Evolutionary conservation across 1,140 invertebrate species (phyloP).

Genomic region (Polyergus mexicanus): DNA sequence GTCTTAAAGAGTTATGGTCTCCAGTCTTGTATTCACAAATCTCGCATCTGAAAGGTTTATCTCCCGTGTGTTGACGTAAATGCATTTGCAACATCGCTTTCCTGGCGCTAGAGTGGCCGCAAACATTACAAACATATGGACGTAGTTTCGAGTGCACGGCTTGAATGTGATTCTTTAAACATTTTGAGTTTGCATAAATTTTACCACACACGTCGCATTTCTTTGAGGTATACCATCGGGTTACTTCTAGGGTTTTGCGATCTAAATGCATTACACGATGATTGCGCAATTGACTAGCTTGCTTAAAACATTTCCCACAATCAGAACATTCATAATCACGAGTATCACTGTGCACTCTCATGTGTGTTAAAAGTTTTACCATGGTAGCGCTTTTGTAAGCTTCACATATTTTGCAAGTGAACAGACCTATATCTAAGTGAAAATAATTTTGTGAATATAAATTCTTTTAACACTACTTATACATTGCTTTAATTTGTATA

Average conservation of each 20-base stretch:
- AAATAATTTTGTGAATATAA: constrained; percentile 28
- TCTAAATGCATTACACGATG: constrained; percentile 88
- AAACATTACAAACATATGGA: constrained; percentile 92
- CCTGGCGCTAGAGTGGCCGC: constrained; percentile 90
- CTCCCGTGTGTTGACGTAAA: constrained; percentile 91
- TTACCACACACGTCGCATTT: too few species aligned
- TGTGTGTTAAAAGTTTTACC: constrained; percentile 88
- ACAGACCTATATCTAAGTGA: constrained; percentile 88
- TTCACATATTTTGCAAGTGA: constrained; percentile 89
- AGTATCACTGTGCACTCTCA: constrained; percentile 88
- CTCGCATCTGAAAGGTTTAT: constrained; percentile 92
- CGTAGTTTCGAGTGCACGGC: constrained; percentile 92
- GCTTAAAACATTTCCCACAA: constrained; percentile 90
- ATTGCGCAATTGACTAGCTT: constrained; percentile 89
- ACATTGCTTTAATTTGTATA: not conserved
- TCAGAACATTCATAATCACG: constrained; percentile 88
- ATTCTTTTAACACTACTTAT: not conserved
- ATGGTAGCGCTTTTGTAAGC: constrained; percentile 87
- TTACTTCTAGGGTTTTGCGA: constrained; percentile 81
- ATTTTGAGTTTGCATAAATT: too few species aligned
- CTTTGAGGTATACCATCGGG: constrained; percentile 89
- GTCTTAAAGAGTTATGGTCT: constrained; percentile 91
- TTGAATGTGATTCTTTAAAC: constrained; percentile 92
- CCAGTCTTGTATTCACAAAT: constrained; percentile 90
- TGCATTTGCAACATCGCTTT: constrained; percentile 91